phyloP scores from a whole-genome alignment of 2,888 invertebrate species.

The Arctia plantaginis region DNA sequence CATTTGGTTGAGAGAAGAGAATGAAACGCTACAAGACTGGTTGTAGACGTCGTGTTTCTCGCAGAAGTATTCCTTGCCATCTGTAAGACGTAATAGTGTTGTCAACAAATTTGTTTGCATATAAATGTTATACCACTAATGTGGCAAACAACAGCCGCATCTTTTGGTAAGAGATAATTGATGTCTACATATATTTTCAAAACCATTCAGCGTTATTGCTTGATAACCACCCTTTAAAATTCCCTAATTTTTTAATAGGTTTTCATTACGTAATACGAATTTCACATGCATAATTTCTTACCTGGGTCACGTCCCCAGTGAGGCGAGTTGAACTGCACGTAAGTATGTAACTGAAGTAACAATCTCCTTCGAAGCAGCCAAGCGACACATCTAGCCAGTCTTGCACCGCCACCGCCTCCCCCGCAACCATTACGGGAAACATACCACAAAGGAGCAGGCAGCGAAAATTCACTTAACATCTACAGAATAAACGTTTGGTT shows the following conservation, averaged over 20 bases:
- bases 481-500: conserved; percentile 32
- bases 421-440: conserved; percentile 74
- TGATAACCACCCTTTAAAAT: too few relatives aligned
- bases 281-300: conserved; percentile 25
- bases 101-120: not conserved
- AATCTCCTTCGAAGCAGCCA: conserved; percentile 97
- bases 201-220: too few relatives aligned
- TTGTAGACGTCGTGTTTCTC: conserved; percentile 83
- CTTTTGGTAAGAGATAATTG: not conserved
- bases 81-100: conserved; percentile 55
- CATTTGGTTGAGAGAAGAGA: conserved; percentile 77
- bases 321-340: conserved; percentile 92
- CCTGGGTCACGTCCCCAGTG: conserved; percentile 80
- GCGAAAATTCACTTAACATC: conserved; percentile 84
- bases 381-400: conserved; percentile 94
- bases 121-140: not conserved
- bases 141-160: not conserved
- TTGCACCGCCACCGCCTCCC: conserved; percentile 70
- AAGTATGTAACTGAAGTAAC: conserved; percentile 96
- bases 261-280: too few relatives aligned
- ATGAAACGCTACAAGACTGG: conserved; percentile 78
- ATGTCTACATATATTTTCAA: too few relatives aligned
- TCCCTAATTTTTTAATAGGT: too few relatives aligned
- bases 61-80: conserved; percentile 82
- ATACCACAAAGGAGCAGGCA: conserved; percentile 86